phyloP scores from a whole-genome alignment of 2,888 invertebrate species.

The Ashinkailepas kermadecensis region DNA sequence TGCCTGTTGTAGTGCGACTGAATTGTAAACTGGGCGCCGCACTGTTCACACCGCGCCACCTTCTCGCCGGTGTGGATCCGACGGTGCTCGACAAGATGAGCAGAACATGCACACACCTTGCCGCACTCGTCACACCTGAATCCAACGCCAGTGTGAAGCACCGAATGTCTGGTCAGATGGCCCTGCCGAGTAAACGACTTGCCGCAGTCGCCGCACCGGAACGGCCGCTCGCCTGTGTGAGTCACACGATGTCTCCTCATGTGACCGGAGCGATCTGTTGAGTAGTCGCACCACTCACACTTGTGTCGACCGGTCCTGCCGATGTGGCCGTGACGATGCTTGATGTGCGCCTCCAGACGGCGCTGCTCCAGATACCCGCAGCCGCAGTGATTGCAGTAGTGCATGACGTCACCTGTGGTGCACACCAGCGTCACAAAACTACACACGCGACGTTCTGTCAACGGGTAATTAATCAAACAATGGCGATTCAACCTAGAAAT shows the following conservation, averaged over 20 bases:
- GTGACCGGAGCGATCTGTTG: not conserved
- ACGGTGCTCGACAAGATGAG: not conserved
- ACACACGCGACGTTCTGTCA: not conserved
- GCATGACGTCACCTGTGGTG: not conserved
- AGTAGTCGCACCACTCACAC: slow-evolving; percentile 7
- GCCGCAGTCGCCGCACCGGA: not conserved
- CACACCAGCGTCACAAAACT: not conserved
- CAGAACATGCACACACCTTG: not conserved
- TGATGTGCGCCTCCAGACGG: not conserved
- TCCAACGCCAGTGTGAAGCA: not conserved
- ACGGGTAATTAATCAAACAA: not conserved
- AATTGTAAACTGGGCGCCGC: not conserved
- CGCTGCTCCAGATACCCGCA: not conserved
- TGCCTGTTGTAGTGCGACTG: not conserved
- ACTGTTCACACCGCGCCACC: not conserved
- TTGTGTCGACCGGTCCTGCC: not conserved
- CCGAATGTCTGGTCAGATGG: not conserved
- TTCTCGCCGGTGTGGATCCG: not conserved
- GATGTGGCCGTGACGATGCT: not conserved
- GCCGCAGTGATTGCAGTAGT: not conserved
- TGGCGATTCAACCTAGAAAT: not conserved
- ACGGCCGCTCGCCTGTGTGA: not conserved
- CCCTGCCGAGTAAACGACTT: not conserved
- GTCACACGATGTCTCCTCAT: not conserved
- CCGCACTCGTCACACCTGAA: not conserved